Conservation (phyloP, 2,888 invertebrate species). For the Acheta domesticus region DNA sequence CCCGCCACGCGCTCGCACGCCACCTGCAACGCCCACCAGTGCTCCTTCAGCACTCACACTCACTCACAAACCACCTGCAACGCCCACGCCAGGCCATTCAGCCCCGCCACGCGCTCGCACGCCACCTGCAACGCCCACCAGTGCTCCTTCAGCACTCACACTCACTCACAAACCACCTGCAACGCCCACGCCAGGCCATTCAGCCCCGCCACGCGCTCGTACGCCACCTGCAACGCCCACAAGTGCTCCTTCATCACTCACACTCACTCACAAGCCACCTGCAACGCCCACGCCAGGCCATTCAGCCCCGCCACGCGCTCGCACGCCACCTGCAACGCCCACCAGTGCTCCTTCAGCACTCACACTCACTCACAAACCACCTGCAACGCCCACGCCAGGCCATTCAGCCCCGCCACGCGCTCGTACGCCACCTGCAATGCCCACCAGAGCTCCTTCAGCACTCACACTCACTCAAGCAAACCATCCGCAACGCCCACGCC, state of each 20-base stretch:
- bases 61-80: no score
- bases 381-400: constrained; percentile 64
- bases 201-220: constrained; percentile 74
- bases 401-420: constrained; percentile 70
- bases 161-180: background rate
- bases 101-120: constrained; percentile 74
- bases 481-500: constrained; percentile 52
- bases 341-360: no score
- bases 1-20: constrained; percentile 73
- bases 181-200: constrained; percentile 69
- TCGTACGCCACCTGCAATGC: constrained; percentile 69
- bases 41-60: constrained; percentile 56
- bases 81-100: constrained; percentile 67
- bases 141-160: no score
- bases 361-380: no score
- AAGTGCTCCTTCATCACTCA: no score
- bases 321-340: constrained; percentile 56
- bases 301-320: constrained; percentile 73
- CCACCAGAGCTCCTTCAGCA: constrained; percentile 70
- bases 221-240: constrained; percentile 52
- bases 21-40: constrained; percentile 67
- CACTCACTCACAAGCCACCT: no score
- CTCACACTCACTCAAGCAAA: no score
- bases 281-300: constrained; percentile 65
- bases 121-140: constrained; percentile 48